A percentile compares a stretch with the other conserved stretches of the same genome.
Evolutionary conservation across 1,140 invertebrate genomes (phyloP).

Genomic region (Patella vulgata): DNA sequence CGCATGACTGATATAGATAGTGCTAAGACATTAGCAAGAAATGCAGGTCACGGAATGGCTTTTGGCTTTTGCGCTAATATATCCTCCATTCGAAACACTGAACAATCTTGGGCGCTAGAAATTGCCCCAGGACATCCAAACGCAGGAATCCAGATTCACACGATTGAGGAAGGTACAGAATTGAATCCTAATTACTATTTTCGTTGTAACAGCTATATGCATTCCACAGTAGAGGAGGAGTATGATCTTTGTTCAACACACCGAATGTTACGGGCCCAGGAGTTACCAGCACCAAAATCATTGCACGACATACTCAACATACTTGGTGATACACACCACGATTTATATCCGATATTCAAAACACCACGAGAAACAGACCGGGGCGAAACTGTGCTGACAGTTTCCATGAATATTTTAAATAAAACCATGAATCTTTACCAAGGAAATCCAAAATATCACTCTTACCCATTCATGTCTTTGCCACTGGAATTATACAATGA

Average conservation of each 20-base stretch:
- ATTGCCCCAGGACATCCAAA: conserved; percentile 1
- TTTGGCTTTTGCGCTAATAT: conserved; percentile 17
- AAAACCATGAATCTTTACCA: conserved; percentile 16
- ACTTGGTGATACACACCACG: conserved; percentile 3
- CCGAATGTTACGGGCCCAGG: neutral
- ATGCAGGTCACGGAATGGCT: conserved; percentile 2
- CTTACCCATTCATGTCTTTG: no score
- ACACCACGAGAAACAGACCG: conserved; percentile 16
- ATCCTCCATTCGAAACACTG: neutral
- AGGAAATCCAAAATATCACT: conserved; percentile 8
- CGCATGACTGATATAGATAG: conserved; percentile 5
- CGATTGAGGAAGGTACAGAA: neutral
- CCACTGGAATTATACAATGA: no score
- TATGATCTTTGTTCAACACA: conserved; percentile 9
- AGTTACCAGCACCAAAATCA: conserved; percentile 5
- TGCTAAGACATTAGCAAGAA: neutral
- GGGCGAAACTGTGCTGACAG: conserved; percentile 12
- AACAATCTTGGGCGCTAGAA: neutral
- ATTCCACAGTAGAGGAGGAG: conserved; percentile 9
- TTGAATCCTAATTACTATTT: neutral
- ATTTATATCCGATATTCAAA: conserved; percentile 14
- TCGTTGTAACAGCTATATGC: conserved; percentile 13
- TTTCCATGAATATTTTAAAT: conserved; percentile 16
- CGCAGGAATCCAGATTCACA: conserved; percentile 1
- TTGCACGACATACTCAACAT: conserved; percentile 7